Evolutionary conservation across 2,113 vertebrate genomes (phyloP), one percentile per base, ranked within the genome.

Genomic region (Toxotes chatareus): DNA sequence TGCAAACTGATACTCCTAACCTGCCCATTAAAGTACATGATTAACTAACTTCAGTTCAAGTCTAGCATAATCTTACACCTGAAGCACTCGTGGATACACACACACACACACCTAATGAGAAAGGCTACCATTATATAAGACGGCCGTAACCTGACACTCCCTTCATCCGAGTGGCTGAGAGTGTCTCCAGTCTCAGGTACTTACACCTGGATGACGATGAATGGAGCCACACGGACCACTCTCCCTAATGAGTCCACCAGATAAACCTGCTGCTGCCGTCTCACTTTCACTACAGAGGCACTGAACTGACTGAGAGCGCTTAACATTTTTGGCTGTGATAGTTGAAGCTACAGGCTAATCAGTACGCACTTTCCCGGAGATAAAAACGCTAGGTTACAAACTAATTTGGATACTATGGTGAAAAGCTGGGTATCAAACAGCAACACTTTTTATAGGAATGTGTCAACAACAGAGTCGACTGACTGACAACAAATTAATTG

Each of bases 141-240:
- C 17, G 19, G 74, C 64, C 53, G 88, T 77, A 89, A 93, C 79
- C 68, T 2, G 86, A 91, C 51, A 44, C 77, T 8, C 4, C 42
- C 76, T 74, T 81, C 42, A 46, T 31, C 76, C n/a, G 73, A 19
- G 49, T 44, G 60, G 69, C 60, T 10, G 82, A 86, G 69, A 38
- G 69, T 17, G 23, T 23, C 16, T 62, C 65, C 57, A 21, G 82
- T 70, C 78, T 78, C 77, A 63, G 86, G 85, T 64, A 44, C 79
- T 84, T 89, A 82, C 70, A 90, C 84, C 86, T 87, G 82, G 77
- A 80, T 59, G 62, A 23, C 31, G 11, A 38, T 84, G 65, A 88
- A 76, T 64, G 76, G 73, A 62, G 34, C 23, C 44, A 65, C 60
- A 77, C 70, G 66, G 60, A 56, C 64, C 82, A 82, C 80, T 84